Evolutionary conservation across 2,888 invertebrate species (phyloP).

Genomic region (Amphimallon solstitiale): DNA sequence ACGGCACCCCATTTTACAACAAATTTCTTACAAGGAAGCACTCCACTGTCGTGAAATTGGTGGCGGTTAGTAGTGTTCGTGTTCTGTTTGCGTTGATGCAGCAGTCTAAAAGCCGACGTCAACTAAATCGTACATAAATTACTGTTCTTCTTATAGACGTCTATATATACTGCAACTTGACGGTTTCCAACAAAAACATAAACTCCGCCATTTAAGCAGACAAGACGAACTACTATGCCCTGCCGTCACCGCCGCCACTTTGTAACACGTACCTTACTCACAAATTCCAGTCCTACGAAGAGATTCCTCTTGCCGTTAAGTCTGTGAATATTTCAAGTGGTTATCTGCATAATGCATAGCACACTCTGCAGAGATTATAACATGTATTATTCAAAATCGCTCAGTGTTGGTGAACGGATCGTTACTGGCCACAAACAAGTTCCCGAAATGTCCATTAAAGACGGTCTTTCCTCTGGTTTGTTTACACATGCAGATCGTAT

Average conservation of each 20-base stretch:
- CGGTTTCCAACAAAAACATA: constrained; percentile 17
- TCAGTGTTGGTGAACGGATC: constrained; percentile 43
- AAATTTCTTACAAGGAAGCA: constrained; percentile 17
- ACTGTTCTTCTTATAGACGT: constrained; percentile 6
- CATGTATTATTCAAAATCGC: constrained; percentile 52
- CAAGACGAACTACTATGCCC: constrained; percentile 6
- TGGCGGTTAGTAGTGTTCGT: not conserved
- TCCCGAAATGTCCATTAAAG: constrained; percentile 33
- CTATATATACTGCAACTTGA: not conserved
- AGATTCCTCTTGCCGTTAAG: constrained; percentile 31
- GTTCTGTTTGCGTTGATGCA: constrained; percentile 2
- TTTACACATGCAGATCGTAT: constrained; percentile 17
- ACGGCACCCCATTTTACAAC: constrained; percentile 18
- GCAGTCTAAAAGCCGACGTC: not conserved
- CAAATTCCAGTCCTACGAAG: constrained; percentile 23
- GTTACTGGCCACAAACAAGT: constrained; percentile 45
- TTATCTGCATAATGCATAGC: constrained; percentile 51
- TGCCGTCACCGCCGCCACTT: not conserved
- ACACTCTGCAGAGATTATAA: constrained; percentile 52
- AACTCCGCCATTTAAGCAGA: constrained; percentile 16
- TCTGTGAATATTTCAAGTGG: constrained; percentile 48
- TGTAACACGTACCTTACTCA: constrained; percentile 4
- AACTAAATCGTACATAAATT: constrained; percentile 22
- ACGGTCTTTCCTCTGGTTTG: constrained; percentile 1
- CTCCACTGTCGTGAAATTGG: not conserved